These are phyloP conservation scores for Fulica atra DNA, from an alignment of 2,113 vertebrate species.

Conservation along the genomic window DNA sequence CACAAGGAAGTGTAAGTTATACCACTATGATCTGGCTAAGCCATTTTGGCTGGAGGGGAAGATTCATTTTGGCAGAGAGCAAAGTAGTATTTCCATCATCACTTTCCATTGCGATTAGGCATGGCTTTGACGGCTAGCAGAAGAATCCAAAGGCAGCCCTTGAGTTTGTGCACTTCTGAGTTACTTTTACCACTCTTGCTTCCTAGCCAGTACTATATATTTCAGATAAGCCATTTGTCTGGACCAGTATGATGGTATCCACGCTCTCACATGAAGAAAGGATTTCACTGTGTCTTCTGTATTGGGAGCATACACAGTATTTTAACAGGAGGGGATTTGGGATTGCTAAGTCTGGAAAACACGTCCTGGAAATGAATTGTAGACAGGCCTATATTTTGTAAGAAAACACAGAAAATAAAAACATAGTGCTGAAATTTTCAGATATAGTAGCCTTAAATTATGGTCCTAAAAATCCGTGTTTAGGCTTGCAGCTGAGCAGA, in stretches of 20 bases:
- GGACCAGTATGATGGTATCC: background rate
- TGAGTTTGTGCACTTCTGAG: background rate
- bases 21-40: conserved; percentile 15
- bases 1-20: background rate
- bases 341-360: background rate
- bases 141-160: background rate
- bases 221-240: background rate
- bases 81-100: conserved; percentile 26
- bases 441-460: background rate
- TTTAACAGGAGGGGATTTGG: background rate
- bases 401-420: background rate
- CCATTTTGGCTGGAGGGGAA: background rate
- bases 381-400: background rate
- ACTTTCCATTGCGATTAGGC: background rate
- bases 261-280: background rate
- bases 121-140: conserved; percentile 10
- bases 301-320: background rate
- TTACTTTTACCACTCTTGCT: background rate
- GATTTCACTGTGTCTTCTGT: background rate
- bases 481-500: background rate
- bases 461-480: background rate
- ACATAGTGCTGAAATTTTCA: background rate
- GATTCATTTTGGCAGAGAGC: conserved; percentile 10
- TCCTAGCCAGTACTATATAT: background rate
- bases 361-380: background rate